Percentiles rank a stretch among this genome's conserved stretches.
These are phyloP conservation scores for Timandra comae DNA, from an alignment of 2,888 invertebrate genomes.

Conservation along the genomic window DNA sequence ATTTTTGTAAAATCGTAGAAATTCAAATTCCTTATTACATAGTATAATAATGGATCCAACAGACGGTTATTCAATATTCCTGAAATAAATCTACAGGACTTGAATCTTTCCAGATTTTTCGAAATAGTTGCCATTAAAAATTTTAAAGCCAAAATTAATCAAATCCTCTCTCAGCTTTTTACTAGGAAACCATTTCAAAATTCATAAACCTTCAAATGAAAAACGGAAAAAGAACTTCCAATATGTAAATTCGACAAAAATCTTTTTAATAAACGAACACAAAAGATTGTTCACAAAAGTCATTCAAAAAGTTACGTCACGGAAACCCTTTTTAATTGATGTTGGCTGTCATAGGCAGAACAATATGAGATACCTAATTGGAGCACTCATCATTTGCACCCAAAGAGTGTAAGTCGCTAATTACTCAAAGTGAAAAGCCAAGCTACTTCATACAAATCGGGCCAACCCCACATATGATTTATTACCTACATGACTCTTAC, in stretches of 20 bases:
- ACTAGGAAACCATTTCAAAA: neutral
- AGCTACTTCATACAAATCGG: conserved; percentile 11
- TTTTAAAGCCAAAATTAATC: neutral
- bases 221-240: neutral
- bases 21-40: no score
- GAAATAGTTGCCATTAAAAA: no score
- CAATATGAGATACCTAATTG: conserved; percentile 5
- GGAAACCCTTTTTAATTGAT: conserved; percentile 9
- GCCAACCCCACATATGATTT: conserved; percentile 8
- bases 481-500: conserved; percentile 10
- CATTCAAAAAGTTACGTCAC: conserved; percentile 2
- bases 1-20: no score
- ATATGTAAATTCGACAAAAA: neutral
- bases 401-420: conserved; percentile 5
- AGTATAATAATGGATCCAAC: no score
- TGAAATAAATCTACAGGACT: neutral
- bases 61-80: no score
- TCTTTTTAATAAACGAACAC: neutral
- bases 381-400: conserved; percentile 1
- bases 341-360: conserved; percentile 7
- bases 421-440: conserved; percentile 9
- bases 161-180: neutral
- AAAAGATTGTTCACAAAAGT: neutral
- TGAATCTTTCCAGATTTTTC: no score
- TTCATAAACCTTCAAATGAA: neutral